A percentile compares a stretch with the other conserved stretches of the same genome.
These are phyloP conservation scores for Anguilla obscura DNA, from an alignment of 2,797 vertebrate species.

Conservation along the genomic window DNA sequence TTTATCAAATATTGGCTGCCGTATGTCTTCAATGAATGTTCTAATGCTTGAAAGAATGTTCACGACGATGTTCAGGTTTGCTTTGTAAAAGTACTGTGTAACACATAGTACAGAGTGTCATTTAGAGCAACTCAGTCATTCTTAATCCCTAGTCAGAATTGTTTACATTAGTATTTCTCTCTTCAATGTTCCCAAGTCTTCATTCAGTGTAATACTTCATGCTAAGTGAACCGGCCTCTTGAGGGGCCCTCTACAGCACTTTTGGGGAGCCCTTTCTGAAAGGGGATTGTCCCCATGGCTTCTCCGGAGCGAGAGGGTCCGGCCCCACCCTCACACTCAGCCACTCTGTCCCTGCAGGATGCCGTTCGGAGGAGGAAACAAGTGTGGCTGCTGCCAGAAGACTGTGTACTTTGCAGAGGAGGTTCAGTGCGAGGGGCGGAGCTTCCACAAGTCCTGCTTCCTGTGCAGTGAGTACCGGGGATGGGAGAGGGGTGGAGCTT, in stretches of 20 bases:
- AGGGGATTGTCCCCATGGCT: not conserved
- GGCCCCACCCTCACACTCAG: not conserved
- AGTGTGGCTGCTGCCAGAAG: conserved; percentile 92
- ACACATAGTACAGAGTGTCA: no score
- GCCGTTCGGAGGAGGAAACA: conserved; percentile 96
- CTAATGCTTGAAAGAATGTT: not conserved
- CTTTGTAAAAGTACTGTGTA: no score
- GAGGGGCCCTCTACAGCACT: not conserved
- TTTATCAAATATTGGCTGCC: not conserved
- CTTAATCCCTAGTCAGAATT: no score
- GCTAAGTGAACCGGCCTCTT: not conserved
- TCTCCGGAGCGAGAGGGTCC: no score
- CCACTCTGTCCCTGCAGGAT: conserved; percentile 72
- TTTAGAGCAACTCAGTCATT: no score
- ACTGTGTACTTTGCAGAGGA: conserved; percentile 92
- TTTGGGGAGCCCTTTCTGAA: not conserved
- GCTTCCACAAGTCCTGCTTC: conserved; percentile 96
- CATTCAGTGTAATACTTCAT: not conserved
- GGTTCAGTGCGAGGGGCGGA: conserved; percentile 93
- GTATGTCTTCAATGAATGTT: not conserved
- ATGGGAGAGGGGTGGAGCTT: conserved; percentile 65
- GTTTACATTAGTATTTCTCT: no score
- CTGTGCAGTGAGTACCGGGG: conserved; percentile 85
- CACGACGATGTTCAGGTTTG: not conserved
- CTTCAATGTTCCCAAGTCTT: not conserved